These are phyloP conservation scores for Poeciliopsis turrubarensis DNA, from an alignment of 2,113 vertebrate genomes.

Conservation along the genomic window DNA sequence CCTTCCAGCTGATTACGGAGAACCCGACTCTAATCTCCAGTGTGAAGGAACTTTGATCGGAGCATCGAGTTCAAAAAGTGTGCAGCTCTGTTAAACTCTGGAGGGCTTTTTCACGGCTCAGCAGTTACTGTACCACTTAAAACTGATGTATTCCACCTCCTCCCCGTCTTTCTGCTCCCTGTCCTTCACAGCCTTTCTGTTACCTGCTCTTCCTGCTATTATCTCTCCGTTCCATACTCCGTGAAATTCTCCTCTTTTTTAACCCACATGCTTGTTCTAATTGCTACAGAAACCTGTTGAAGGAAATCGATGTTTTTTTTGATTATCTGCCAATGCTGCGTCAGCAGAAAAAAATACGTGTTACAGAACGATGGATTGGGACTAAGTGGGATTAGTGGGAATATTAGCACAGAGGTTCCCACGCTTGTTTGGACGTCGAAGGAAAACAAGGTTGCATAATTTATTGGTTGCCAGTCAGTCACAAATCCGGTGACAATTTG, in stretches of 20 bases:
- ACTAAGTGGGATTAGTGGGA: slow-evolving; percentile 43
- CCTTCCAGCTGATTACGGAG: slow-evolving; percentile 35
- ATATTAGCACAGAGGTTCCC: slow-evolving; percentile 2
- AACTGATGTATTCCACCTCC: slow-evolving; percentile 62
- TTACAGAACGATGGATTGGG: slow-evolving; percentile 25
- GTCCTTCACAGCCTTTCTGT: slow-evolving; percentile 58
- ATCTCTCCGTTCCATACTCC: slow-evolving; percentile 30
- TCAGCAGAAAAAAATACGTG: slow-evolving; percentile 36
- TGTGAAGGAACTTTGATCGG: slow-evolving; percentile 21
- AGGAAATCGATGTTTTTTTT: slow-evolving; percentile 63
- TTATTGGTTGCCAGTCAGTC: neutral
- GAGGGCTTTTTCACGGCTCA: slow-evolving; percentile 57
- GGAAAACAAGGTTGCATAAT: neutral
- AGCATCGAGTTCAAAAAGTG: slow-evolving; percentile 30
- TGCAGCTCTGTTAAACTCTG: slow-evolving; percentile 46
- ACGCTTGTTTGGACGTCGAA: neutral
- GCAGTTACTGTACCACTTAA: slow-evolving; percentile 55
- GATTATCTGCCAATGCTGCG: slow-evolving; percentile 46
- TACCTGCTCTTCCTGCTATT: slow-evolving; percentile 41
- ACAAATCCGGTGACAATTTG: neutral
- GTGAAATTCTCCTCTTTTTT: slow-evolving; percentile 17
- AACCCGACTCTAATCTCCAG: slow-evolving; percentile 17
- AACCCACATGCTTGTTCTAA: slow-evolving; percentile 25
- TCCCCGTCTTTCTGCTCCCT: slow-evolving; percentile 31
- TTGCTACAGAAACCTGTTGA: slow-evolving; percentile 61